Conservation (phyloP, 2,113 vertebrate genomes). For the Gavia stellata region DNA sequence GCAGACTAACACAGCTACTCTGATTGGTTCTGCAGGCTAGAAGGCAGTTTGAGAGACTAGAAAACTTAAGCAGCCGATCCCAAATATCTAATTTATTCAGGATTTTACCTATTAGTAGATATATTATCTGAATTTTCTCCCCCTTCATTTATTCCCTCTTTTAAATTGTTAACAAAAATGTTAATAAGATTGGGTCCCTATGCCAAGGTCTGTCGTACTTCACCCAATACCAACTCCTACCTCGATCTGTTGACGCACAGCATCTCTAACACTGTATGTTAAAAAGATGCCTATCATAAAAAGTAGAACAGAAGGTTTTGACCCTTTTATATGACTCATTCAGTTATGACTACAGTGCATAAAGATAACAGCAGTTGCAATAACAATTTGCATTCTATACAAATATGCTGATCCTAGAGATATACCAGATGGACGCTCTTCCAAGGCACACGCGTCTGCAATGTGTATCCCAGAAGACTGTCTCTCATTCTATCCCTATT, state of each 20-base stretch:
- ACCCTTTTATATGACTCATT: constrained; percentile 34
- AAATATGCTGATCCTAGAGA: constrained; percentile 22
- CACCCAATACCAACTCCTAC: not conserved
- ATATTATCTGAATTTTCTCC: not conserved
- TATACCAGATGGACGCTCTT: constrained; percentile 8
- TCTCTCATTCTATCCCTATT: not conserved
- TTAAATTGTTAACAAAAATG: not conserved
- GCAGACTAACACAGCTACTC: not conserved
- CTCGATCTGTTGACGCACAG: not conserved
- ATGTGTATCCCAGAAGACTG: fast-evolving
- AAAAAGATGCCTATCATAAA: constrained; percentile 13
- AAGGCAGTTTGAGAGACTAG: not conserved
- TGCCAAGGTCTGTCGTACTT: not conserved
- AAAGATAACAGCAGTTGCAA: constrained; percentile 22
- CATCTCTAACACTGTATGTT: not conserved
- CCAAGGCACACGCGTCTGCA: not conserved
- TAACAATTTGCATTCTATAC: constrained; percentile 17
- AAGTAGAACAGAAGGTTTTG: constrained; percentile 42
- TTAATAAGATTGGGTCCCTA: not conserved
- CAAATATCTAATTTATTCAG: not conserved
- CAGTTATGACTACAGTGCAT: not conserved
- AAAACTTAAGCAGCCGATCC: not conserved
- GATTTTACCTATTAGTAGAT: not conserved
- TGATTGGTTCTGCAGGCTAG: not conserved
- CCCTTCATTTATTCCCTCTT: not conserved